Percentiles rank a stretch among this genome's conserved stretches.
These are phyloP conservation scores for Alentia gelatinosa DNA, from an alignment of 2,888 invertebrate genomes.

Conservation along the genomic window DNA sequence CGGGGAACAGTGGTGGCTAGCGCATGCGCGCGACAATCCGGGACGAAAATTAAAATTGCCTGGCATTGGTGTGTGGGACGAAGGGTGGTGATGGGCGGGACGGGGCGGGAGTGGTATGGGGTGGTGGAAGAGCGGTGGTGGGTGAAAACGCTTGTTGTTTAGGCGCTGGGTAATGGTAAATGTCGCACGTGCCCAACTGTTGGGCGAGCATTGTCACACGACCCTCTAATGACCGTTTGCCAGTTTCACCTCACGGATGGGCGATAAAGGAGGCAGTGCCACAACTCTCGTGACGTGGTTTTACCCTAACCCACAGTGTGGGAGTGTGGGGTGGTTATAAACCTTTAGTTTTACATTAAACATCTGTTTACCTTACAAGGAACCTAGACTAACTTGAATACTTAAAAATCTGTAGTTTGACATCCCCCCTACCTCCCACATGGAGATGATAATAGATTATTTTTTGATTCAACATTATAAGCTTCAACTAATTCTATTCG, in stretches of 20 bases:
- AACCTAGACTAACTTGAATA: no score
- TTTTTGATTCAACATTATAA: no score
- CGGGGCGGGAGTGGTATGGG: neutral
- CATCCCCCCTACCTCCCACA: no score
- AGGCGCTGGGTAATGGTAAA: neutral
- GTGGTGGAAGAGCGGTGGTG: neutral
- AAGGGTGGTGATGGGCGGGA: neutral
- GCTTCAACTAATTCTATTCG: no score
- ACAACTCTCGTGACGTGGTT: neutral
- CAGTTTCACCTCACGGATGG: neutral
- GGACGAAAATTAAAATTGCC: neutral
- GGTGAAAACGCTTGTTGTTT: neutral
- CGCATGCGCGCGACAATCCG: constrained; percentile 5
- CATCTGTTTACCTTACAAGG: no score
- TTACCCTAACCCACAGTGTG: no score
- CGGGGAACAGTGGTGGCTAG: neutral
- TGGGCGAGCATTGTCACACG: neutral
- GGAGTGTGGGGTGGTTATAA: no score
- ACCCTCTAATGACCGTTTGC: neutral
- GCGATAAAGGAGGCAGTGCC: neutral
- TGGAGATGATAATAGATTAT: no score
- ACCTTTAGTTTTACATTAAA: no score
- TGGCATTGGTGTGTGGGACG: neutral
- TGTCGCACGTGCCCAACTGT: neutral
- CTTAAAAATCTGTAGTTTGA: no score